A percentile compares a stretch with the other conserved stretches of the same genome.
Conservation (phyloP, 2,113 vertebrate species). For the Amia ocellicauda region DNA sequence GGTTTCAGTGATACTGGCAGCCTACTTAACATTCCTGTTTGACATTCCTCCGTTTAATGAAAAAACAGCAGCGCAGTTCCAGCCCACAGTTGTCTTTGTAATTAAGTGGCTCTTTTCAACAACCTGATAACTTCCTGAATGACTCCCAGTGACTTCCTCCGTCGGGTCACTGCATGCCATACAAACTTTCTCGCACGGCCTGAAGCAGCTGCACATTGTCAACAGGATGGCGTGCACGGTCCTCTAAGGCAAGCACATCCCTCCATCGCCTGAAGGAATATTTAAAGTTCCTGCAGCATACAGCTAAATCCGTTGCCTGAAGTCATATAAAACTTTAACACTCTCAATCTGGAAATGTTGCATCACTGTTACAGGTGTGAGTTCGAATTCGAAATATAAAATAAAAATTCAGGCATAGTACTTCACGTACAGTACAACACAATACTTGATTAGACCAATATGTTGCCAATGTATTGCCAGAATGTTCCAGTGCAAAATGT, state of each 20-base stretch:
- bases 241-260: background rate
- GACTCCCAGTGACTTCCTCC: slow-evolving; percentile 51
- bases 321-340: too few relatives aligned
- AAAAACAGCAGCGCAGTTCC: slow-evolving; percentile 37
- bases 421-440: too few relatives aligned
- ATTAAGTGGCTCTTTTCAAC: slow-evolving; percentile 52
- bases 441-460: too few relatives aligned
- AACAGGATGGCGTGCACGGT: background rate
- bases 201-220: background rate
- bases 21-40: slow-evolving; percentile 46
- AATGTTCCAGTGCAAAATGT: too few relatives aligned
- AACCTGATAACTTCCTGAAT: slow-evolving; percentile 54
- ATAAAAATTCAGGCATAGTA: too few relatives aligned
- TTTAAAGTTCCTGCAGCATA: too few relatives aligned
- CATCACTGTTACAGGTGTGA: too few relatives aligned
- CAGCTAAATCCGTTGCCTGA: too few relatives aligned
- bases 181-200: background rate
- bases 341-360: too few relatives aligned
- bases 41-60: slow-evolving; percentile 46
- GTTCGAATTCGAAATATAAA: too few relatives aligned
- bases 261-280: too few relatives aligned
- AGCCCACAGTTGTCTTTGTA: slow-evolving; percentile 37
- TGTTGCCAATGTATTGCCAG: too few relatives aligned
- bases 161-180: slow-evolving; percentile 2
- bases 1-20: slow-evolving; percentile 42